Base-by-base conservation (phyloP, 2,888 invertebrate species). In the Leuctra nigra region DNA sequence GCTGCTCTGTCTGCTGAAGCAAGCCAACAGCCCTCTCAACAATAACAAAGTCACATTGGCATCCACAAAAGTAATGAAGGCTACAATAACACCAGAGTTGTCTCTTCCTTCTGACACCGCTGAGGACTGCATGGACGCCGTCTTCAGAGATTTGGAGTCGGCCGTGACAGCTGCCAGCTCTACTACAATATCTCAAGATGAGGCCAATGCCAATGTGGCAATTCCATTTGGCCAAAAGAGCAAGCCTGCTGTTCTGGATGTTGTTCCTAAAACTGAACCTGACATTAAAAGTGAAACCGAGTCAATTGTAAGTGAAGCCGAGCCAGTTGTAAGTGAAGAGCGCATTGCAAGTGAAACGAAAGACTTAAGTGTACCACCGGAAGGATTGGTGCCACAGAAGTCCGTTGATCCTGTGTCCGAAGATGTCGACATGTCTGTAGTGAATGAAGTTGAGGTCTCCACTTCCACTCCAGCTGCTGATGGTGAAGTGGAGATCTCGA, bases 1-100 rank as follows among this genome's bases (percentile, higher is more conserved):
- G 65, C 70, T 91, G 50, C 68, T 84, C 64, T 64, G 77, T 57
- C 66, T 83, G 64, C 66, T 83, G 67, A 72, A 84, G 68, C 82
- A 79, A 68, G 83, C 83, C 2, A 86, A 83, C 62, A 73, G 46
- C 14, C 29, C 44, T 4, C 22, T 50, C 16, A 58, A 54, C 47
- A 59, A 56, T 38, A 58, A 58, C 18, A 23, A 76, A 2, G 70
- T 71, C 4, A 76, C 78, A 2, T 76, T 75, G 59, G 71, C 72
- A 18, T 71, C 72, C 56, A 68, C 75, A 69, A 77, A 80, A 61
- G 84, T 84, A 24, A 85, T 85, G 69, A 72, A 86, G 59, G 86
- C 20, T 20, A 20, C 7, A n/a, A 18, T 16, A 4, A 14, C 25
- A 24, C 33, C 16, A 35, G 33, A 18, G 2, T 18, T 22, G 14